These are phyloP conservation scores for Lasiurus borealis DNA, from an alignment of 2,113 vertebrate genomes.

Conservation along the genomic window DNA sequence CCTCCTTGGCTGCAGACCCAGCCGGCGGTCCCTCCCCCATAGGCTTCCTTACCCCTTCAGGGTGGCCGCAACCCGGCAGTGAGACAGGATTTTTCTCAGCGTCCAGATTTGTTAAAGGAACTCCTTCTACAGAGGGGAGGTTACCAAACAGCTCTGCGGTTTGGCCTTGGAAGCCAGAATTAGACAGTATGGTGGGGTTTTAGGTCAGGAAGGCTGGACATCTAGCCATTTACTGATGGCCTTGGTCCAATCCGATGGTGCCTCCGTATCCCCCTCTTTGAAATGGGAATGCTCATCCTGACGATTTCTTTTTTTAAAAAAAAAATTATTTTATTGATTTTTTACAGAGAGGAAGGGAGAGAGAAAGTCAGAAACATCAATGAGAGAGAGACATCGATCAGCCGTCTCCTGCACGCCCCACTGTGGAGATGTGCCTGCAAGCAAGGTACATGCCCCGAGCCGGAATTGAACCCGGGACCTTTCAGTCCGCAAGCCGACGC, in stretches of 20 bases:
- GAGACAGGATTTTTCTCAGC: slow-evolving; percentile 7
- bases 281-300: neutral
- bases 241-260: neutral
- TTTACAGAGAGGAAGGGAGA: too few relatives aligned
- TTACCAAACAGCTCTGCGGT: neutral
- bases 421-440: too few relatives aligned
- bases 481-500: too few relatives aligned
- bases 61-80: slow-evolving; percentile 52
- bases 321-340: too few relatives aligned
- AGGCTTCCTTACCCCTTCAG: neutral
- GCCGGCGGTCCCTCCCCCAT: neutral
- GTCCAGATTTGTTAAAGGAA: slow-evolving; percentile 37
- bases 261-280: neutral
- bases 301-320: too few relatives aligned
- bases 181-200: neutral
- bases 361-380: too few relatives aligned
- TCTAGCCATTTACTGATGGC: neutral
- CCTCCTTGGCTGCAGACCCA: neutral
- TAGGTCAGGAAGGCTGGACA: neutral
- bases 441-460: too few relatives aligned
- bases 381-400: too few relatives aligned
- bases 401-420: too few relatives aligned
- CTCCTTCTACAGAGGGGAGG: too few relatives aligned
- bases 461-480: too few relatives aligned
- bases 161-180: neutral